Percentiles rank a stretch among this genome's conserved stretches.
Evolutionary conservation across 1,140 invertebrate genomes (phyloP).

Genomic region (Drosophila navojoa): DNA sequence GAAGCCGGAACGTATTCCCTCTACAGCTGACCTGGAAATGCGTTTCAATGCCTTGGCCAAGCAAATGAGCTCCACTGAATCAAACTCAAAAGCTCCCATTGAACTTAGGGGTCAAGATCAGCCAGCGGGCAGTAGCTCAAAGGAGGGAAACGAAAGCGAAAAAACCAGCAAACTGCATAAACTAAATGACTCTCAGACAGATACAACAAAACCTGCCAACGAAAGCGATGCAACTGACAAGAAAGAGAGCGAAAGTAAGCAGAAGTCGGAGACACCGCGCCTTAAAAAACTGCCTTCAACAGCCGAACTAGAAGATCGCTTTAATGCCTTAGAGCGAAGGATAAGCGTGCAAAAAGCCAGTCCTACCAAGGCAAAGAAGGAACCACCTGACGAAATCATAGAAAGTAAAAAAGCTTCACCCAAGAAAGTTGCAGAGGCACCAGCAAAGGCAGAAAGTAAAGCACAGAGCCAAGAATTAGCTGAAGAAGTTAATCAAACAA

Average conservation of each 20-base stretch:
- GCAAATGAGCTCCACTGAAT: slow-evolving; percentile 60
- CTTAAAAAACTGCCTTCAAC: slow-evolving; percentile 75
- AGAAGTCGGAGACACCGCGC: slow-evolving; percentile 39
- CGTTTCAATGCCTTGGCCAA: slow-evolving; percentile 70
- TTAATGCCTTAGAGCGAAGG: slow-evolving; percentile 71
- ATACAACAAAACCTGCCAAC: slow-evolving; percentile 28
- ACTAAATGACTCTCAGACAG: slow-evolving; percentile 27
- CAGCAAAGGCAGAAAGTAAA: background rate
- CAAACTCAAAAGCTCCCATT: slow-evolving; percentile 49
- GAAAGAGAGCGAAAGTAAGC: background rate
- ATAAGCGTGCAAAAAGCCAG: slow-evolving; percentile 68
- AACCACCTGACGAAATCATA: slow-evolving; percentile 61
- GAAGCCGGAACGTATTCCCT: slow-evolving; percentile 61
- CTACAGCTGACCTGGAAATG: slow-evolving; percentile 66
- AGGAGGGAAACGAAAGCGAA: slow-evolving; percentile 38
- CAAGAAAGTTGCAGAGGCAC: background rate
- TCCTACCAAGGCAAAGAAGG: slow-evolving; percentile 64
- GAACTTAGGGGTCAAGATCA: slow-evolving; percentile 45
- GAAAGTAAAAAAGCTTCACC: background rate
- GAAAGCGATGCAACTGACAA: slow-evolving; percentile 9
- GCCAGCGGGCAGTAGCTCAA: slow-evolving; percentile 12
- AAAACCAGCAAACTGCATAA: slow-evolving; percentile 40
- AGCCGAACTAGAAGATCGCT: slow-evolving; percentile 75
- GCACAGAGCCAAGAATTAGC: background rate
- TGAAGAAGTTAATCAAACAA: background rate